These are phyloP conservation scores for Mastacembelus armatus DNA, from an alignment of 2,797 vertebrate genomes.

Conservation along the genomic window DNA sequence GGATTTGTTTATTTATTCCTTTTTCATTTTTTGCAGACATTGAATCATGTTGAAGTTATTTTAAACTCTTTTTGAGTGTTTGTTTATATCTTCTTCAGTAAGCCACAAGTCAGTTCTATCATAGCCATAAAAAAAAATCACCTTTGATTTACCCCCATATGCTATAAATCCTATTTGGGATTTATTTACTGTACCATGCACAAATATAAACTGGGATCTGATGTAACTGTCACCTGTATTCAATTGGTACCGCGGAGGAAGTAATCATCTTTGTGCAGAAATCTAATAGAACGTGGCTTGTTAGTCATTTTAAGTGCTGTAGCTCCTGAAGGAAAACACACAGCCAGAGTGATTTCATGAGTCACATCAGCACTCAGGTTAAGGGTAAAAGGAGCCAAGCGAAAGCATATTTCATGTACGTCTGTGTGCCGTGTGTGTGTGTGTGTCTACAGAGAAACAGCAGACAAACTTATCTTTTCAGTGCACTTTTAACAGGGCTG, in stretches of 20 bases:
- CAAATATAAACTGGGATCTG: constrained; percentile 15
- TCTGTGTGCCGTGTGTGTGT: not conserved
- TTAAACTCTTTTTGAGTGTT: not conserved
- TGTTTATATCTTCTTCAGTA: not conserved
- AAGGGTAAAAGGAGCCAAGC: constrained; percentile 4
- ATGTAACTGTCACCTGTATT: too few relatives aligned
- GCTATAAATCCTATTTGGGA: constrained; percentile 16
- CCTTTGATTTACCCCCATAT: constrained; percentile 5
- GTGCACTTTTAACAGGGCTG: not conserved
- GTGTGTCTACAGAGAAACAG: not conserved
- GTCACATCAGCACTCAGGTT: not conserved
- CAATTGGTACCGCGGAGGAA: not conserved
- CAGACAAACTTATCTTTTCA: not conserved
- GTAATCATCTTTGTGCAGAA: not conserved
- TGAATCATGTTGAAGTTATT: not conserved
- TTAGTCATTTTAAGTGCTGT: constrained; percentile 1
- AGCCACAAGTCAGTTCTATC: not conserved
- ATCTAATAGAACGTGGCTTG: constrained; percentile 1
- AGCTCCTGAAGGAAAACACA: constrained; percentile 2
- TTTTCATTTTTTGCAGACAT: not conserved
- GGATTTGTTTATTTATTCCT: too few relatives aligned
- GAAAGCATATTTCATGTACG: not conserved
- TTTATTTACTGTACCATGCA: constrained; percentile 8
- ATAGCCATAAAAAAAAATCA: constrained; percentile 12
- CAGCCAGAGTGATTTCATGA: not conserved